Percentiles rank a stretch among this genome's conserved stretches.
Conservation (phyloP, 2,888 invertebrate genomes). For the Hyposoter dolosus region DNA sequence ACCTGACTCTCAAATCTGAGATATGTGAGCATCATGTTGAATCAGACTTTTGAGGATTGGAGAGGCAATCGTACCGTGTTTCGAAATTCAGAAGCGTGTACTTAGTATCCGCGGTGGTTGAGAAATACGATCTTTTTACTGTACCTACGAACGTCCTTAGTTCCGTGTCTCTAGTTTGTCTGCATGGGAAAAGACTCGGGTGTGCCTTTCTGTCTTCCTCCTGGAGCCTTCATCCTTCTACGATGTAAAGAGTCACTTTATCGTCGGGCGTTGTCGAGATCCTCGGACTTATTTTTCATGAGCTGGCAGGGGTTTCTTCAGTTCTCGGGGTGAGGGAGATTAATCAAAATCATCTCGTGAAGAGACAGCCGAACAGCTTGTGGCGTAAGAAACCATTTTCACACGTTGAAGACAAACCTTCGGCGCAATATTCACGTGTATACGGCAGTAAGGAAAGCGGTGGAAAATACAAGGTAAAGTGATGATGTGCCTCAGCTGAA, state of each 20-base stretch:
- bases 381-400: not conserved
- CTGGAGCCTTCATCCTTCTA: slow-evolving; percentile 26
- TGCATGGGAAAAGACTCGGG: not conserved
- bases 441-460: slow-evolving; percentile 30
- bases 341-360: slow-evolving; percentile 69
- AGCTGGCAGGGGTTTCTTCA: slow-evolving; percentile 14
- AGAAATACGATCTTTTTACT: not conserved
- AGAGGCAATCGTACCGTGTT: not conserved
- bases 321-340: slow-evolving; percentile 48
- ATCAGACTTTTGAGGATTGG: no score
- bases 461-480: slow-evolving; percentile 24
- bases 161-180: not conserved
- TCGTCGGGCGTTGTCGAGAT: slow-evolving; percentile 55
- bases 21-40: no score
- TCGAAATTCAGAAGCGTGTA: not conserved
- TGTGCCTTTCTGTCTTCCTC: slow-evolving; percentile 22
- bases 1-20: no score
- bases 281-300: slow-evolving; percentile 26
- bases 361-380: not conserved
- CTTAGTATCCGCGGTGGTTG: not conserved
- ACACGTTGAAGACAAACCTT: not conserved
- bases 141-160: not conserved
- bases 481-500: slow-evolving; percentile 13
- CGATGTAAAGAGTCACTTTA: slow-evolving; percentile 68
- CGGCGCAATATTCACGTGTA: not conserved